phyloP scores from a whole-genome alignment of 2,113 vertebrate species.

The Gallinago undulata region DNA sequence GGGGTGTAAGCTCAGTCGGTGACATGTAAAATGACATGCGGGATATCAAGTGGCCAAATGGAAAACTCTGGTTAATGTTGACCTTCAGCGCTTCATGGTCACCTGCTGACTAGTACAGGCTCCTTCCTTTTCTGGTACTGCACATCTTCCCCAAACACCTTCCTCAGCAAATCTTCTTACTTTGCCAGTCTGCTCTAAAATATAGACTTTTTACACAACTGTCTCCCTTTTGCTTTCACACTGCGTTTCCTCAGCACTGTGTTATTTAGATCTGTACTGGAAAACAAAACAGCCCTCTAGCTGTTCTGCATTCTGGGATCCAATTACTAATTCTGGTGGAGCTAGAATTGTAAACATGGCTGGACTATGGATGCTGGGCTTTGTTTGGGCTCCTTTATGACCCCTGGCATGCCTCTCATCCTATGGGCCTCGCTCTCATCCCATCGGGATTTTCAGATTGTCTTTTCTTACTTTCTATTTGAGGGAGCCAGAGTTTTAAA shows the following conservation, averaged over 20 bases:
- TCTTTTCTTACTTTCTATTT: background rate
- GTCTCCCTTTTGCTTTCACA: background rate
- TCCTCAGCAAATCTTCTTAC: background rate
- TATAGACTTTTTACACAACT: background rate
- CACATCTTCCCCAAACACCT: background rate
- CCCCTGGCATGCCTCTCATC: background rate
- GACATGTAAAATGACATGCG: background rate
- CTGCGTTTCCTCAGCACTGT: background rate
- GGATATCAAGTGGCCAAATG: background rate
- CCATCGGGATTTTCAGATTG: slow-evolving; percentile 11
- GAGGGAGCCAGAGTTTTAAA: background rate
- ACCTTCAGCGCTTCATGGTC: background rate
- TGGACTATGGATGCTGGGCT: background rate
- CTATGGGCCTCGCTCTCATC: background rate
- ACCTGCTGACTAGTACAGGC: background rate
- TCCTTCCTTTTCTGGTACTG: background rate
- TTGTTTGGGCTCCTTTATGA: background rate
- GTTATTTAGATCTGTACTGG: background rate
- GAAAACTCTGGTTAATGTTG: background rate
- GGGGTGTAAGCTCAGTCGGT: background rate
- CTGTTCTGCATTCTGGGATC: background rate
- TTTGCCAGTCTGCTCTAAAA: background rate
- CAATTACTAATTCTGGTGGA: background rate
- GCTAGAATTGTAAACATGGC: slow-evolving; percentile 8
- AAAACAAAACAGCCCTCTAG: background rate